Evolutionary conservation across 2,113 vertebrate species (phyloP), one percentile per base, ranked within the genome.

Genomic region (Sapayoa aenigma): DNA sequence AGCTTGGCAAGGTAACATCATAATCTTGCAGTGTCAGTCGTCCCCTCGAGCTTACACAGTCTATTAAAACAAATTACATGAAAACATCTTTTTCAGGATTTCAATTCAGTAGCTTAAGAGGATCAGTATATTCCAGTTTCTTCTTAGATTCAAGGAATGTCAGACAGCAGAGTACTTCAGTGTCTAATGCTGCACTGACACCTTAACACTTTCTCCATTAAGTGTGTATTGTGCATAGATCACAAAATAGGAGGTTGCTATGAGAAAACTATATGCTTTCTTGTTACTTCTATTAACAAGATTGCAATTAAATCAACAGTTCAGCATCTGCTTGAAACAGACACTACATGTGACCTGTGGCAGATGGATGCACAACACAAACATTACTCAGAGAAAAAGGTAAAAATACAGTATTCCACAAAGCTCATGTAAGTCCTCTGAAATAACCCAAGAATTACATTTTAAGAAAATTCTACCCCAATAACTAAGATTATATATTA

Each of bases 31-130:
- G 59, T 67, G 79, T 83, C 90, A 90, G 82, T 84, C 67, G 30
- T 69, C 82, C 79, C 87, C 82, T 74, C 77, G 74, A 96, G 78
- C 82, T 90, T 91, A 91, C 55, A 60, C 96, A 86, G 56, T 93
- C 88, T 94, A 72, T 90, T 94, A 95, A 93, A 95, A 78, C 47
- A 96, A 95, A 95, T 91, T 90, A 96, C 83, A 93, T 16, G 15
- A 86, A 93, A 94, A 92, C 24, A 88, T 62, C 55, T 74, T 94
- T 87, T 90, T 72, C 79, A 88, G 76, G 52, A 88, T 65, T 95
- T 91, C 52, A 86, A 21, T 82, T 90, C 78, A 60, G 56, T 41
- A 93, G 60, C 44, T 86, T 88, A 90, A 86, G 78, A 96, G 72
- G 75, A 91, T 95, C 92, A 84, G 79, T n/a, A 59, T 67, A 96